Base-by-base conservation (phyloP, 1,140 invertebrate genomes). In the Trinorchestia longiramus region DNA sequence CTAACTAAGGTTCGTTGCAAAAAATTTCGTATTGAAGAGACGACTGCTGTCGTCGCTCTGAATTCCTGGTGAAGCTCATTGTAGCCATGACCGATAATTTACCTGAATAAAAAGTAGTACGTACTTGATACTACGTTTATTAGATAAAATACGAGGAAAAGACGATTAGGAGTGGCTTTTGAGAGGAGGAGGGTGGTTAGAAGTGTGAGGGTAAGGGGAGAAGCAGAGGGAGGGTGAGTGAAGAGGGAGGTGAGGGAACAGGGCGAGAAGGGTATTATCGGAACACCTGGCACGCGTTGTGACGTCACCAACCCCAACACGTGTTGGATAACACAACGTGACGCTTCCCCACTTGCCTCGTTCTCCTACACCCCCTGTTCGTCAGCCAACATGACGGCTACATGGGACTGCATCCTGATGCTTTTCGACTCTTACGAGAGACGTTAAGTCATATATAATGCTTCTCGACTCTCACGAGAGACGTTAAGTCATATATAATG, bases 271-370 rank as follows among this genome's bases (percentile, higher is more conserved):
- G 44, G 92, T 42, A 94, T 45, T 94, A 94, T 40, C 40, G 92
- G 36, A 44, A 94, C 92, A 94, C 92, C 92, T 94, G 92, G 92
- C 92, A 94, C 92, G 92, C 44, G 92, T 94, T 94, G 92, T 94
- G 92, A 94, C 92, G 92, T 94, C 92, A 94, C 92, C 43, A 44
- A 45, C 43, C 44, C 47, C 92, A 42, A 94, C 92, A 94, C 92
- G 92, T 94, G 92, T 94, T 94, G 92, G 44, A 94, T 94, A 94
- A 94, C 92, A 94, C 43, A 94, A 47, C 41, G 62, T 77, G 62
- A 77, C 62, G 62, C 62, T 77, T 28, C 47, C 62, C 62, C 62
- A 77, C 62, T 77, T 36, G 62, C 28, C 62, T 77, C 62, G 62
- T 77, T 28, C 62, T 77, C 62, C 62, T 23, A 77, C 62, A 36